These are phyloP conservation scores for Opisthocomus hoazin DNA, from an alignment of 2,113 vertebrate species.

Conservation along the genomic window DNA sequence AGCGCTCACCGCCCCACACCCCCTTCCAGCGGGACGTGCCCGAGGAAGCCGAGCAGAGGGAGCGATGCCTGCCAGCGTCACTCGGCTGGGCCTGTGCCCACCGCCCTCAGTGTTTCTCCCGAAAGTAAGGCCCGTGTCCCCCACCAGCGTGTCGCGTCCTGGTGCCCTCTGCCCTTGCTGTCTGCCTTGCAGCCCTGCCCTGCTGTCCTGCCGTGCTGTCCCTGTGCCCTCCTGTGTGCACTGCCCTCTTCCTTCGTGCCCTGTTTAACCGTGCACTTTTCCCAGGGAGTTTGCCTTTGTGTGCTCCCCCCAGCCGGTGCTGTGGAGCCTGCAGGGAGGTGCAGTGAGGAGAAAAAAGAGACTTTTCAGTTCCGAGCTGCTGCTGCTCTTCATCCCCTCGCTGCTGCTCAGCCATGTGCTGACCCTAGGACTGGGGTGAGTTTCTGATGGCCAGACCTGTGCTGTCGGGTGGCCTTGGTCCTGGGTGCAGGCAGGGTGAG, in stretches of 20 bases:
- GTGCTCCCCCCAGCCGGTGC: slow-evolving; percentile 24
- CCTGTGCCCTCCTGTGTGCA: not conserved
- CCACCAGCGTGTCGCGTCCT: fast-evolving
- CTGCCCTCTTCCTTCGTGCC: not conserved
- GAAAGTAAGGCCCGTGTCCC: not conserved
- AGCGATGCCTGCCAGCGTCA: not conserved
- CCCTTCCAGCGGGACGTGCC: not conserved
- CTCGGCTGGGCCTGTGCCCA: not conserved
- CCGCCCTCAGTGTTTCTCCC: not conserved
- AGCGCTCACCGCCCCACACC: not conserved
- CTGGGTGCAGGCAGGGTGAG: not conserved
- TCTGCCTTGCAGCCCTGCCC: too few relatives aligned
- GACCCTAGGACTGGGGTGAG: slow-evolving; percentile 53
- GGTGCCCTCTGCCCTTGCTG: too few relatives aligned
- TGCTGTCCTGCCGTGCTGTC: too few relatives aligned
- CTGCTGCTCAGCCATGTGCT: slow-evolving; percentile 54
- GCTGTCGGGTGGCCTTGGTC: not conserved
- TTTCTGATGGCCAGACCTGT: not conserved
- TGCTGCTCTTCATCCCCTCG: slow-evolving; percentile 41
- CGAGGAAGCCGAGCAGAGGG: not conserved
- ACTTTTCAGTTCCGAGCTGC: slow-evolving; percentile 44
- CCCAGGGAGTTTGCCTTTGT: slow-evolving; percentile 49
- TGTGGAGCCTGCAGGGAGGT: slow-evolving; percentile 34
- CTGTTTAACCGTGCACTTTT: not conserved
- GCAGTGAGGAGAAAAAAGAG: slow-evolving; percentile 38